A percentile compares a stretch with the other conserved stretches of the same genome.
Conservation (phyloP, 2,797 vertebrate genomes). For the Cyclopterus lumpus region DNA sequence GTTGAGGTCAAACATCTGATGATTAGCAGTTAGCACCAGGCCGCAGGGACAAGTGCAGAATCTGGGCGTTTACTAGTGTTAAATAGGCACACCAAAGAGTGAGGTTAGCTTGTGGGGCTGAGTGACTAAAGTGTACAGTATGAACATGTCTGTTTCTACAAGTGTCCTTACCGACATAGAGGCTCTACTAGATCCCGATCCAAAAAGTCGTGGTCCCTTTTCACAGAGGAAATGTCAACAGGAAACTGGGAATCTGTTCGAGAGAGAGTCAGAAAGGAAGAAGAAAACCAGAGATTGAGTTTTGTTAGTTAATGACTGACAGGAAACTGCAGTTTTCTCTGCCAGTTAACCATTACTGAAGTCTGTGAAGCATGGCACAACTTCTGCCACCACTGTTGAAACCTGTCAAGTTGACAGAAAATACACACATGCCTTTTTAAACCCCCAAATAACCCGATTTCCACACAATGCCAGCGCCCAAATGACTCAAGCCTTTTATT, state of each 20-base stretch:
- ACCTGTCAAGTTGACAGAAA: constrained; percentile 40
- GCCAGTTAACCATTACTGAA: constrained; percentile 11
- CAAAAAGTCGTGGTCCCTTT: constrained; percentile 96
- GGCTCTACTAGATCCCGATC: constrained; percentile 96
- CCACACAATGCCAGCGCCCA: constrained; percentile 39
- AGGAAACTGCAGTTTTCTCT: constrained; percentile 31
- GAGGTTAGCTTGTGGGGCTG: background rate
- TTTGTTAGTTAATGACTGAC: constrained; percentile 41
- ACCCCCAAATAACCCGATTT: constrained; percentile 50
- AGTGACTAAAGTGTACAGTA: constrained; percentile 3
- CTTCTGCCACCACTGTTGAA: constrained; percentile 19
- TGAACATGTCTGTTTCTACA: background rate
- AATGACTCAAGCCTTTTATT: constrained; percentile 63
- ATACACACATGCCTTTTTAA: constrained; percentile 19
- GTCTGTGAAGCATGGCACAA: constrained; percentile 31
- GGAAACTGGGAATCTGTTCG: constrained; percentile 90
- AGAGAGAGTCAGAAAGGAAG: background rate
- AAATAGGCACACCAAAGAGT: background rate
- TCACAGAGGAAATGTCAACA: constrained; percentile 92
- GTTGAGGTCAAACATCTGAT: constrained; percentile 69
- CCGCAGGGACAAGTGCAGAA: constrained; percentile 29
- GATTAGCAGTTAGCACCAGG: constrained; percentile 62
- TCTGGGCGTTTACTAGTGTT: constrained; percentile 11
- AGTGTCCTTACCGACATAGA: constrained; percentile 89
- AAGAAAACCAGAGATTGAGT: background rate